A percentile compares a stretch with the other conserved stretches of the same genome.
Conservation (phyloP, 2,888 invertebrate genomes). For the Synergus japonicus region DNA sequence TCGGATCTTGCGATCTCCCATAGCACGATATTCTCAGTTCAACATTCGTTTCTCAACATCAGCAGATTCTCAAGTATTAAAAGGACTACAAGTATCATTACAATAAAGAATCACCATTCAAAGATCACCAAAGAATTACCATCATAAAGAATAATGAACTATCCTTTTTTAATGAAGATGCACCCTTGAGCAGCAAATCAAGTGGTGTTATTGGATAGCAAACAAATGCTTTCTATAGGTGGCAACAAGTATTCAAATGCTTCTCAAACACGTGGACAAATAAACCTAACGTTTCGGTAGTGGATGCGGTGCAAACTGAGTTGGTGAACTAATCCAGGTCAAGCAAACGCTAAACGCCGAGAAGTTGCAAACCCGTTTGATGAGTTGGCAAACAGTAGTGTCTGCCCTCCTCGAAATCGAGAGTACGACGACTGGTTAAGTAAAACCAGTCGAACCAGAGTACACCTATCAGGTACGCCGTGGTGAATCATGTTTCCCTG, state of each 20-base stretch:
- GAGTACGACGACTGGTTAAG: conserved; percentile 33
- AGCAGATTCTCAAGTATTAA: too few species aligned
- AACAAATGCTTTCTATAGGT: neutral
- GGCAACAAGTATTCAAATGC: conserved; percentile 13
- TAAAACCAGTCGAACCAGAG: conserved; percentile 38
- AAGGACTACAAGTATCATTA: too few species aligned
- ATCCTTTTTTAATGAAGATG: neutral
- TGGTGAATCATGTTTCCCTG: conserved; percentile 53
- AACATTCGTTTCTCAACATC: conserved; percentile 6
- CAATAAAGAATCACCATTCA: too few species aligned
- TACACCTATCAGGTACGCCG: conserved; percentile 8
- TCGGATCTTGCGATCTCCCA: neutral
- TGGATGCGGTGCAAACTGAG: neutral
- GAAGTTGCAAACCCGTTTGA: conserved; percentile 36
- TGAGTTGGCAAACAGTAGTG: conserved; percentile 34
- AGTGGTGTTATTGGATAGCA: neutral
- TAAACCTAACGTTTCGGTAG: neutral
- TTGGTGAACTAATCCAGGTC: conserved; percentile 10
- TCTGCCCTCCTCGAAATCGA: conserved; percentile 35
- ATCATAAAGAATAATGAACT: too few species aligned
- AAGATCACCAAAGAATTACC: too few species aligned
- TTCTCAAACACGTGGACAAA: conserved; percentile 17
- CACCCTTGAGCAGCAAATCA: neutral
- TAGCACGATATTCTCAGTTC: neutral
- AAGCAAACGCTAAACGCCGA: conserved; percentile 15